Evolutionary conservation across 2,888 invertebrate species (phyloP).

Genomic region (Nudaria mundana): DNA sequence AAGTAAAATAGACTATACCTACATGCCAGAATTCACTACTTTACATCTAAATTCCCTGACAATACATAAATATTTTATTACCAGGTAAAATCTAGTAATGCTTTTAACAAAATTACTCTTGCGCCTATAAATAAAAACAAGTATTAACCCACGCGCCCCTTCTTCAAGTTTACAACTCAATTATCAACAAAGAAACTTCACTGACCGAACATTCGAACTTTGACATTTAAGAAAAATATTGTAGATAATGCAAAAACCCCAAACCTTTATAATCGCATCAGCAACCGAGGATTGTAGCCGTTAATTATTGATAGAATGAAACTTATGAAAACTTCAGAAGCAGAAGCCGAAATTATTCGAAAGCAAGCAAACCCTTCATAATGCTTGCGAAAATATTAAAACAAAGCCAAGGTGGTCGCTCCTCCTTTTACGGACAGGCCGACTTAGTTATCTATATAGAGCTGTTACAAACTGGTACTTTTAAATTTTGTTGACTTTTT

Average conservation of each 20-base stretch:
- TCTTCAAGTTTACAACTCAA: conserved; percentile 47
- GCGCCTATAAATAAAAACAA: conserved; percentile 36
- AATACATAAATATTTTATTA: no score
- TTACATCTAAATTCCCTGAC: no score
- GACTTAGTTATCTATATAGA: conserved; percentile 43
- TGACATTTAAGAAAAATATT: conserved; percentile 42
- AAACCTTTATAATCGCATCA: conserved; percentile 78
- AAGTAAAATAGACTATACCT: no score
- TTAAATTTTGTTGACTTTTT: no score
- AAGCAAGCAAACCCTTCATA: conserved; percentile 80
- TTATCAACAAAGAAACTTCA: conserved; percentile 53
- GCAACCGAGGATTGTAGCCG: conserved; percentile 67
- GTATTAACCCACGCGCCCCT: conserved; percentile 38
- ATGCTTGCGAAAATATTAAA: conserved; percentile 81
- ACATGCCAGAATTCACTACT: no score
- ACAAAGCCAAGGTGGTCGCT: conserved; percentile 79
- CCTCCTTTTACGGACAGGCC: conserved; percentile 66
- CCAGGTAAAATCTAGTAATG: no score
- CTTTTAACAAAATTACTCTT: conserved; percentile 24
- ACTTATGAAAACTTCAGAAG: conserved; percentile 80
- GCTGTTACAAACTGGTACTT: conserved; percentile 42
- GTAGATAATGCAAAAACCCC: conserved; percentile 64
- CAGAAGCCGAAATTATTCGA: conserved; percentile 81
- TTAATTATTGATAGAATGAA: conserved; percentile 82
- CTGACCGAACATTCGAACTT: conserved; percentile 37